phyloP scores from a whole-genome alignment of 2,888 invertebrate species.

The Ernsta delagoae region DNA sequence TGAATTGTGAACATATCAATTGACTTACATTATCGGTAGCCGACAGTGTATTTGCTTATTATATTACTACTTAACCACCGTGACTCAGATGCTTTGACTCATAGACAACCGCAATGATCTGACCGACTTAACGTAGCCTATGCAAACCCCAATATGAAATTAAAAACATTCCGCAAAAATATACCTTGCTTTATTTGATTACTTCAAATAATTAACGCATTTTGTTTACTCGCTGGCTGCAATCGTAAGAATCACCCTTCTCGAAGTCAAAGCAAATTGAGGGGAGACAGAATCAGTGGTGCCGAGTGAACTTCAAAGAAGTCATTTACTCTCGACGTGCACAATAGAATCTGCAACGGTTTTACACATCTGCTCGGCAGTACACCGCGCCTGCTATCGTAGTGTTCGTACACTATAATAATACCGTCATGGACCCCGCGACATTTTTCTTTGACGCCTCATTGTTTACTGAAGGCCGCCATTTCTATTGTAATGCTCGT shows the following conservation, averaged over 20 bases:
- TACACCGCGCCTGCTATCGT: conserved; percentile 4
- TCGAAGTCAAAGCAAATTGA: conserved; percentile 51
- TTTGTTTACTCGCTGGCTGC: background rate
- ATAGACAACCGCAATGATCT: conserved; percentile 47
- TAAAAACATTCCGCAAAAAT: background rate
- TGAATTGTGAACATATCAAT: conserved; percentile 14
- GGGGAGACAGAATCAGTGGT: conserved; percentile 73
- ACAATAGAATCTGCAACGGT: conserved; percentile 81
- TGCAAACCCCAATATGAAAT: background rate
- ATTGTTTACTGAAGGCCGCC: conserved; percentile 30
- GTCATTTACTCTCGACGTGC: conserved; percentile 60
- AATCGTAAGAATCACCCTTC: conserved; percentile 32
- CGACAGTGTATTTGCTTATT: conserved; percentile 13
- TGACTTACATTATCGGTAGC: conserved; percentile 17
- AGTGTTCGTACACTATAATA: conserved; percentile 18
- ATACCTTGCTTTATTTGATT: background rate
- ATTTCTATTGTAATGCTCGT: conserved; percentile 15
- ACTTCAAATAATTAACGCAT: background rate
- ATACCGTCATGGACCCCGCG: conserved; percentile 20
- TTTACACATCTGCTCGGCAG: conserved; percentile 75
- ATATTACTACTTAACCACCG: conserved; percentile 18
- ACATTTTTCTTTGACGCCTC: conserved; percentile 23
- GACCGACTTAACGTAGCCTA: background rate
- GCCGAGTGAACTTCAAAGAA: conserved; percentile 50
- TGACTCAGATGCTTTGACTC: conserved; percentile 65